Evolutionary conservation across 2,113 vertebrate species (phyloP).

Genomic region (Gallinago jamesoni): DNA sequence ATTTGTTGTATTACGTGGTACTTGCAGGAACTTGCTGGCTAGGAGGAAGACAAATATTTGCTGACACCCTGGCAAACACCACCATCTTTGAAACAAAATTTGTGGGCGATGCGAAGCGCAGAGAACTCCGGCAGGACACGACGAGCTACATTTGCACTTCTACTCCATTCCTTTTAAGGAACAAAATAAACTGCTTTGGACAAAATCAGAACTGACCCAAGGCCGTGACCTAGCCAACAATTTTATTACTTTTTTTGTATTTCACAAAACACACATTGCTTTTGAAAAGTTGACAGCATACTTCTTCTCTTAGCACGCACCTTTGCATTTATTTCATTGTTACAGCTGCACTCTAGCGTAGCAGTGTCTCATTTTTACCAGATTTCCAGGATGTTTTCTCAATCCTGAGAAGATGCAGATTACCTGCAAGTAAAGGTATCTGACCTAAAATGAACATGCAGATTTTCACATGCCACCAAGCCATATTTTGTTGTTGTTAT

Average conservation of each 20-base stretch:
- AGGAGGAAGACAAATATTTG: background rate
- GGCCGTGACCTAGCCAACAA: background rate
- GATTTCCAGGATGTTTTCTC: background rate
- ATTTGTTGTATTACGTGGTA: background rate
- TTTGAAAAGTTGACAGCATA: background rate
- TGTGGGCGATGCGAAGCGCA: background rate
- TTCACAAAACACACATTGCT: background rate
- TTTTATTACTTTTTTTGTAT: background rate
- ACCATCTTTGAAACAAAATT: background rate
- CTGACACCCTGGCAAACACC: background rate
- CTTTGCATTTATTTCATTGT: background rate
- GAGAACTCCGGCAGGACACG: background rate
- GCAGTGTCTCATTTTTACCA: background rate
- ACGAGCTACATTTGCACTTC: background rate
- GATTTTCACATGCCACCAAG: background rate
- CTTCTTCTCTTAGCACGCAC: background rate
- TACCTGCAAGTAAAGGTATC: background rate
- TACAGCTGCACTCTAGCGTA: background rate
- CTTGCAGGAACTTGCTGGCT: background rate
- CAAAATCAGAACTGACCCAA: background rate
- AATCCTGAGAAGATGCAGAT: background rate
- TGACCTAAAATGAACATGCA: background rate
- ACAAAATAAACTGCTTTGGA: background rate
- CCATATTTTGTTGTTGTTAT: background rate
- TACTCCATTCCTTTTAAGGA: background rate